Base-by-base conservation (phyloP, 2,888 invertebrate species). In the Synergus itoensis region DNA sequence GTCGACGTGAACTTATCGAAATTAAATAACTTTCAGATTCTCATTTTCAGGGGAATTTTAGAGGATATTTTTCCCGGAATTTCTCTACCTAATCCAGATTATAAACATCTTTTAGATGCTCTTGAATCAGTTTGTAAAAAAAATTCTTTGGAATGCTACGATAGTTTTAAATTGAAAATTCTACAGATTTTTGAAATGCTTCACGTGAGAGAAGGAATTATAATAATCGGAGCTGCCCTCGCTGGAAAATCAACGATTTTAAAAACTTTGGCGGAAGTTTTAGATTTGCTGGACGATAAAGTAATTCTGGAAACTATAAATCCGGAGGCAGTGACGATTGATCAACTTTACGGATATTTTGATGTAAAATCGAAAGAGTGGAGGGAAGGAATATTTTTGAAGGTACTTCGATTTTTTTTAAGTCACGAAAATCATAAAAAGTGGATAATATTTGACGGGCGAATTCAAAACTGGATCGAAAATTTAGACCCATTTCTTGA, bases 381-480 rank as follows among this genome's bases (percentile, higher is more conserved):
- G 93, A 90, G 88, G 0, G 93, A 94, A 82, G 94, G 94, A 43
- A 92, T 94, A 40, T 90, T 92, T 60, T 89, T 93, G 0, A 88
- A 89, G 14, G 89, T 92, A 90, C 92, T 93, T 89, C 86, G 94
- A 90, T 88, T 92, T 87, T 89, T 92, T 90, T 92, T 93, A 1
- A 91, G 3, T 92, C n/a, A 9, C 28, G 16, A 53, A 53, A 53
- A 16, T 53, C 48, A 92, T 84, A 90, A 93, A 76, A 94, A 94
- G 76, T 95, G 95, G 95, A 91, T 95, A 8, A 91, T 95, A 78
- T 94, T 95, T 88, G 95, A 95, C 87, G 95, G 95, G 1, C 93
- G 94, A 3, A 93, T 95, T 28, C 94, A 94, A 21, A 92, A 93
- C 16, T 94, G 94, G 94, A 93, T 94, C 80, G 95, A 95, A 87